phyloP scores from a whole-genome alignment of 2,797 vertebrate species.

The Schizothorax lantsangensis region DNA sequence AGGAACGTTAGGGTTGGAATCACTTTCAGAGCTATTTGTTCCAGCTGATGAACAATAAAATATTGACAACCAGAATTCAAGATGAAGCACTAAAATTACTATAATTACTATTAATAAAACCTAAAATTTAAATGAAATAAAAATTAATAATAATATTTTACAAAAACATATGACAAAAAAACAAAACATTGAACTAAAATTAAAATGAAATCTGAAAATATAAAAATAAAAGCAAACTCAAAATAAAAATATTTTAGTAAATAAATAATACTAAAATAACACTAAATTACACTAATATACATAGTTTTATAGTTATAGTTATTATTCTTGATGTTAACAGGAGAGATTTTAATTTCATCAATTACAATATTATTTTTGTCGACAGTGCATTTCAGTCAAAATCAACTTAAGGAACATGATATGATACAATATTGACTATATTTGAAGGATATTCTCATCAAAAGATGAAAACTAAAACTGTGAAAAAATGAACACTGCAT shows the following conservation, averaged over 20 bases:
- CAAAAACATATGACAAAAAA: no score
- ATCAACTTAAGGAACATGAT: not conserved
- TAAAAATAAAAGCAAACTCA: not conserved
- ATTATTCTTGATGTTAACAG: not conserved
- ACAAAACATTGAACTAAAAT: not conserved
- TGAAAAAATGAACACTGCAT: no score
- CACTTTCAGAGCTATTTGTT: not conserved
- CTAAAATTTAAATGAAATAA: not conserved
- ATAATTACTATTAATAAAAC: not conserved
- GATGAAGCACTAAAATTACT: not conserved
- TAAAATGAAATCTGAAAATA: not conserved
- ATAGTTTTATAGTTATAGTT: not conserved
- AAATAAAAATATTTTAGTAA: not conserved
- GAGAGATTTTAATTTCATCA: not conserved
- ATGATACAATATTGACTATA: not conserved
- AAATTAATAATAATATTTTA: no score
- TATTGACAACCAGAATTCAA: not conserved
- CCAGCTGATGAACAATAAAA: not conserved
- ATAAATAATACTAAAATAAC: not conserved
- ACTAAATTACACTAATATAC: not conserved
- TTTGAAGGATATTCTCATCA: not conserved
- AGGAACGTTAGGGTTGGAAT: not conserved
- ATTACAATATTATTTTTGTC: not conserved
- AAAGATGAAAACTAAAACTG: not conserved
- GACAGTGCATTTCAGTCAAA: not conserved